Conservation (phyloP, 2,113 vertebrate genomes). For the Gnathonemus longibarbis region DNA sequence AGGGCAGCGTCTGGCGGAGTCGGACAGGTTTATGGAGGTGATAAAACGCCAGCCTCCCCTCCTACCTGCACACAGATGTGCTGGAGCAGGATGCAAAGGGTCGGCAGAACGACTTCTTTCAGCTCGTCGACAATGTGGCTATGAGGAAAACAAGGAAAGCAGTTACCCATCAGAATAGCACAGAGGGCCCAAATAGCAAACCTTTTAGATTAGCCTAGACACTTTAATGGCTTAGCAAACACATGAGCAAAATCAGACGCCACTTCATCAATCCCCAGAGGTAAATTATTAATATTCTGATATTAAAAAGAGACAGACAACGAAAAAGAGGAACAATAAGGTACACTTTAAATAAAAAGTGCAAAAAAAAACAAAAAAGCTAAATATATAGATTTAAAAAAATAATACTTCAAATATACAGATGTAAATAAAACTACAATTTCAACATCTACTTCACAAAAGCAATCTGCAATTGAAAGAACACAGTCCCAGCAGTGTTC, state of each 20-base stretch:
- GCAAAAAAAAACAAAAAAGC: neutral
- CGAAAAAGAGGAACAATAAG: neutral
- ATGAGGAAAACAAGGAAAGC: constrained; percentile 1
- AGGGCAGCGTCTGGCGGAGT: neutral
- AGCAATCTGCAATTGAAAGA: neutral
- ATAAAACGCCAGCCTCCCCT: neutral
- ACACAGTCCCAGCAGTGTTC: neutral
- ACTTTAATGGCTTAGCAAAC: neutral
- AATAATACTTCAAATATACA: neutral
- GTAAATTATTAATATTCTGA: neutral
- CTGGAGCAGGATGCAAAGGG: constrained; percentile 76
- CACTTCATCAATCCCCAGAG: neutral
- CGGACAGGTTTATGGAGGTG: neutral
- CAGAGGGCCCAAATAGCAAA: neutral
- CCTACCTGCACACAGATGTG: constrained; percentile 85
- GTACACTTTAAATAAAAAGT: neutral
- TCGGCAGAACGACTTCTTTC: constrained; percentile 60
- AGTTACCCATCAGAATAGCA: neutral
- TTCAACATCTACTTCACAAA: neutral
- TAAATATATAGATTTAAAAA: neutral
- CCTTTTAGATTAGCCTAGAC: neutral
- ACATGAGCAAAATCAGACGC: neutral
- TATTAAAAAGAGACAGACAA: neutral
- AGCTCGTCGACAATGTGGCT: constrained; percentile 76
- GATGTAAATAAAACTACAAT: neutral